phyloP scores from a whole-genome alignment of 1,140 invertebrate species.

The Formica exsecta region DNA sequence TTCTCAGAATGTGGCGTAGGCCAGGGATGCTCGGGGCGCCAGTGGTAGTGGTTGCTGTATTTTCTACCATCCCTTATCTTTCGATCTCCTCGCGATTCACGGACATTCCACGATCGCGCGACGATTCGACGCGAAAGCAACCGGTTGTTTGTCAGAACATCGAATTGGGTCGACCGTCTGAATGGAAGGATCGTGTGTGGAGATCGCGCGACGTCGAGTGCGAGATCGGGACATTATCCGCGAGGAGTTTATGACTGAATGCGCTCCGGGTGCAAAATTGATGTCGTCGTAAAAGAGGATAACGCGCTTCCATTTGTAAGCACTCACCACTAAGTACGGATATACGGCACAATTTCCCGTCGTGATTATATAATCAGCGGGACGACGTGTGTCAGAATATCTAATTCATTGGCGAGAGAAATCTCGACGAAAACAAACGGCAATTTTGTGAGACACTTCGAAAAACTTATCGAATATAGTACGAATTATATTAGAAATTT shows the following conservation, averaged over 20 bases:
- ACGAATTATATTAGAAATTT: constrained; percentile 4
- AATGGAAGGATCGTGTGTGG: constrained; percentile 13
- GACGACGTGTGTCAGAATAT: background rate
- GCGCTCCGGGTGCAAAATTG: background rate
- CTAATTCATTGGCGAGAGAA: constrained; percentile 12
- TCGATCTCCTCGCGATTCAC: constrained; percentile 49
- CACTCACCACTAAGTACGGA: constrained; percentile 11
- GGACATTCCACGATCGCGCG: constrained; percentile 58
- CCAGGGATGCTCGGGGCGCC: constrained; percentile 51
- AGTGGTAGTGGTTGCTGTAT: constrained; percentile 53
- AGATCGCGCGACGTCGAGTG: constrained; percentile 47
- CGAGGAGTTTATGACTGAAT: constrained; percentile 54
- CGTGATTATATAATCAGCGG: constrained; percentile 27
- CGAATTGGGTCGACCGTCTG: constrained; percentile 48
- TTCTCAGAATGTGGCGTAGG: constrained; percentile 76
- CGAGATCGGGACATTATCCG: constrained; percentile 53
- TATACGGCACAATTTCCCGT: background rate
- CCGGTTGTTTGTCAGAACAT: constrained; percentile 24
- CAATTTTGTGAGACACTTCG: background rate
- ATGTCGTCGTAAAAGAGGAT: constrained; percentile 47
- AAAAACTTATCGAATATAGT: background rate
- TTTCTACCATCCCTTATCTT: constrained; percentile 61
- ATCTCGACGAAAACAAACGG: constrained; percentile 2
- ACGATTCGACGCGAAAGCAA: constrained; percentile 25
- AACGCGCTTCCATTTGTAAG: constrained; percentile 47